Evolutionary conservation across 2,797 vertebrate species (phyloP), one percentile per base, ranked within the genome.

Genomic region (Hipposideros larvatus): DNA sequence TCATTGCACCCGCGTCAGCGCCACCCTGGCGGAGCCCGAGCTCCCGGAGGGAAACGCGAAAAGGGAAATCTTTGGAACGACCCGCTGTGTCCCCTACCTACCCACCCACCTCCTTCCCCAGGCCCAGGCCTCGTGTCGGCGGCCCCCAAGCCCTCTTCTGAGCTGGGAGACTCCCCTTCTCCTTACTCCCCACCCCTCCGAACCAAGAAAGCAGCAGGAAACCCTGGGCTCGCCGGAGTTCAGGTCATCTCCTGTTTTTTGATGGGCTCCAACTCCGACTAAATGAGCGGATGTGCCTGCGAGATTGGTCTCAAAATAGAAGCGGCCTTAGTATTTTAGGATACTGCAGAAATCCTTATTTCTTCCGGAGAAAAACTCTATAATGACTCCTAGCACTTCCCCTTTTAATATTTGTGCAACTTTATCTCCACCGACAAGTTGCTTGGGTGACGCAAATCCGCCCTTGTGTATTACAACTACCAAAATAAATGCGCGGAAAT

Each of bases 371-470:
- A 99, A 94, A 98, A 98, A 98, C 98, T 99, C 99, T 99, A 99
- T 99, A 99, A 99, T 99, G 99, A 99, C 99, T 98, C 98, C 98
- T 99, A 99, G 99, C 99, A 99, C 99, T 99, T 99, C 99, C 99
- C 99, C 99, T 99, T 99, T 99, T 99, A 99, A 99, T 99, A 99
- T 99, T 99, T 99, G 99, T 99, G 99, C 99, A 99, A 99, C 99
- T 99, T 99, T 99, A 99, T 99, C 99, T 99, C 99, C 98, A 98
- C 98, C 98, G 98, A 98, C 99, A 99, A 99, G 99, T 99, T 99
- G 99, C 99, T 98, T 97, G 98, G 98, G 98, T 99, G 99, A 99
- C 99, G 99, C 99, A 99, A 99, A 99, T 99, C 99, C 99, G 99
- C 98, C 99, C 98, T 98, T 98, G 98, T 98, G 99, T 99, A 99